These are phyloP conservation scores for Mesocentrotus franciscanus DNA, from an alignment of 53 echinoderm and acorn worm species.

Conservation along the genomic window DNA sequence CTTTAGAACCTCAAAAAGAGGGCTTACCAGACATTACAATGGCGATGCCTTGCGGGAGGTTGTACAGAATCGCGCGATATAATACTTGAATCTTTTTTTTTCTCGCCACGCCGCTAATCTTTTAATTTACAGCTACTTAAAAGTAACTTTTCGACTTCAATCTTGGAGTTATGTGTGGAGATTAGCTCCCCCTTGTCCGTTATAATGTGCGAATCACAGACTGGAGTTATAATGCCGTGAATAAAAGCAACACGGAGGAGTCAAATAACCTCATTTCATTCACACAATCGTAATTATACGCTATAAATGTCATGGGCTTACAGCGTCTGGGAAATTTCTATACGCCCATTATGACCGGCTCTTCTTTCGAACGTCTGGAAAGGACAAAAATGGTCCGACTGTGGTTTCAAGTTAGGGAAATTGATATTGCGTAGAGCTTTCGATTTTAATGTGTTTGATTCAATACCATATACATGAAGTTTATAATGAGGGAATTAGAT, in stretches of 20 bases:
- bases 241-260: neutral
- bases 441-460: too few relatives aligned
- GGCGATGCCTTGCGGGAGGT: neutral
- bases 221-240: neutral
- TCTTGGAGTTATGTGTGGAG: conserved; percentile 22
- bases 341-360: neutral
- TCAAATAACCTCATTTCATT: conserved; percentile 38
- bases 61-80: neutral
- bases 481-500: neutral
- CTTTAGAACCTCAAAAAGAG: neutral
- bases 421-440: neutral
- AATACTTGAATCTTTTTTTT: too few relatives aligned
- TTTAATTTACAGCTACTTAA: conserved; percentile 36
- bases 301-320: conserved; percentile 44
- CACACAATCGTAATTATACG: conserved; percentile 41
- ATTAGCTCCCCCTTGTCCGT: neutral
- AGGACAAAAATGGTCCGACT: neutral
- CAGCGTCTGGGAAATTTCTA: neutral
- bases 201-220: conserved; percentile 35
- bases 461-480: too few relatives aligned
- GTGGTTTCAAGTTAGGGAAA: neutral
- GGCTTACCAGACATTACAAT: conserved; percentile 28
- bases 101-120: neutral
- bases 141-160: conserved; percentile 47
- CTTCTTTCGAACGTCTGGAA: neutral